Evolutionary conservation across 2,113 vertebrate genomes (phyloP).

Genomic region (Macroglossus sobrinus): DNA sequence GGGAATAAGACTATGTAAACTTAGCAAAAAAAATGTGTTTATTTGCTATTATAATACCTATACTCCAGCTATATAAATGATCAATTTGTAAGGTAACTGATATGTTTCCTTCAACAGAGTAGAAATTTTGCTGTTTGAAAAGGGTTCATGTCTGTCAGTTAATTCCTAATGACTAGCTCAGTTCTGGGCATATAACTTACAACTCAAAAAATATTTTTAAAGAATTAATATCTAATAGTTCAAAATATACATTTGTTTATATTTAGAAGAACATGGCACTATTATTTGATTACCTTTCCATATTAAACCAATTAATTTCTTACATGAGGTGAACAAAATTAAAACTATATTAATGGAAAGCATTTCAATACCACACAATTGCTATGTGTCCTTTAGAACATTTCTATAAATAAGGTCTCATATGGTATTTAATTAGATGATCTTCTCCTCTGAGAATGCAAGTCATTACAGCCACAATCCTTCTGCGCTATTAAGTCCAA

Average conservation of each 20-base stretch:
- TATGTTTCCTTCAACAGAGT: not conserved
- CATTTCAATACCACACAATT: not conserved
- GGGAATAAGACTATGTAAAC: not conserved
- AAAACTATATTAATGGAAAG: not conserved
- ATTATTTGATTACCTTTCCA: not conserved
- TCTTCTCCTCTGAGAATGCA: not conserved
- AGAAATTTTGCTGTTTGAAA: not conserved
- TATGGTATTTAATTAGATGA: constrained; percentile 35
- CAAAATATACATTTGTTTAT: not conserved
- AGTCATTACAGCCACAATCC: not conserved
- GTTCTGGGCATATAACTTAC: not conserved
- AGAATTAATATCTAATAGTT: not conserved
- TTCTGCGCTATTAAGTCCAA: not conserved
- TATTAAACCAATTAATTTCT: not conserved
- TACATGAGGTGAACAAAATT: not conserved
- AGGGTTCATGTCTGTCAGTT: not conserved
- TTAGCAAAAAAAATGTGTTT: not conserved
- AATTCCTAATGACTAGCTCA: not conserved
- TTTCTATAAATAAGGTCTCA: constrained; percentile 13
- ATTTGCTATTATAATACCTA: not conserved
- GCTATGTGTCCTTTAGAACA: not conserved
- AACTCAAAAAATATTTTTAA: not conserved
- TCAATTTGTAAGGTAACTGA: not conserved
- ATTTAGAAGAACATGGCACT: not conserved
- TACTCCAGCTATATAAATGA: not conserved